Conservation (phyloP, 2,888 invertebrate species). For the Diplazon laetatorius region DNA sequence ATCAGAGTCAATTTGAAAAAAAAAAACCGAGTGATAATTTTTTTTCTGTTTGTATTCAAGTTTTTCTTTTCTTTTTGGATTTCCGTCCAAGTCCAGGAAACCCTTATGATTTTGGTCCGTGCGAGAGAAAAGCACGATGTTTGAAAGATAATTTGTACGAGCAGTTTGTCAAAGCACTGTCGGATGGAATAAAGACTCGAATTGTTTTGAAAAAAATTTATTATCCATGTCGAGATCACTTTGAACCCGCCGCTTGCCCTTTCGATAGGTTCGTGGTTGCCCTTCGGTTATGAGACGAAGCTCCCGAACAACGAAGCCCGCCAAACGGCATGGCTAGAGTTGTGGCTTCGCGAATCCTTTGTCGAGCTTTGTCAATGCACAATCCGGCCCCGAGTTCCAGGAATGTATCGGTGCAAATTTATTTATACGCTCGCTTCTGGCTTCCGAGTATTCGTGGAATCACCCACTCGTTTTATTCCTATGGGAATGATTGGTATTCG, state of each 20-base stretch:
- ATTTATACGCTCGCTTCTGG: slow-evolving; percentile 20
- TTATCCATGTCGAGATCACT: not conserved
- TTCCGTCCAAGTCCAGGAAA: no score
- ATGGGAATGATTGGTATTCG: no score
- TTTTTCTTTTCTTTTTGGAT: no score
- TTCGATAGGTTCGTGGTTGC: not conserved
- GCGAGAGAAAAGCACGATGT: no score
- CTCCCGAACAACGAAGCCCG: slow-evolving; percentile 3
- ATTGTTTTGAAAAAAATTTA: not conserved
- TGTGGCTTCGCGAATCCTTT: slow-evolving; percentile 42
- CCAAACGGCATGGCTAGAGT: not conserved
- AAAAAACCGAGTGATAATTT: no score
- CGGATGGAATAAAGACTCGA: no score
- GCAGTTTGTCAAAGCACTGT: no score
- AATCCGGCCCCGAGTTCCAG: not conserved
- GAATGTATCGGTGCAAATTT: slow-evolving; percentile 31
- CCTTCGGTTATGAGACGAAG: not conserved
- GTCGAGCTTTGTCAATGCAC: slow-evolving; percentile 2
- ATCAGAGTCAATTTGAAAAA: no score
- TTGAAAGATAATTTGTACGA: no score
- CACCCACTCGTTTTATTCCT: no score
- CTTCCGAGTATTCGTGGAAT: slow-evolving; percentile 1
- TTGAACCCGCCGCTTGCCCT: not conserved
- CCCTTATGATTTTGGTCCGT: no score
- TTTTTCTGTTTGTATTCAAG: no score